These are phyloP conservation scores for Prunella strophiata DNA, from an alignment of 2,797 vertebrate species.

Conservation along the genomic window DNA sequence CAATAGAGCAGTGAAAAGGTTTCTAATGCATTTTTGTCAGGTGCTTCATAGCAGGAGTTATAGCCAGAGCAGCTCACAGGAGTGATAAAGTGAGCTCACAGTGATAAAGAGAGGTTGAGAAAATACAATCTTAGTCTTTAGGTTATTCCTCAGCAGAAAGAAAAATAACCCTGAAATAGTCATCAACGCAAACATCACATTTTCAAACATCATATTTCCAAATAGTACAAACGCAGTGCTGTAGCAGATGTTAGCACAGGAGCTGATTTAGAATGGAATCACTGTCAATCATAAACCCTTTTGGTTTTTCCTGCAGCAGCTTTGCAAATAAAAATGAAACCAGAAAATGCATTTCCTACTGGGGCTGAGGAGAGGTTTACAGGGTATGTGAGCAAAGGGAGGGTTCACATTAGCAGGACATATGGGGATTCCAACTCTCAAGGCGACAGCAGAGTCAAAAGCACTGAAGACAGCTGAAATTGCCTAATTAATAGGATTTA, in stretches of 20 bases:
- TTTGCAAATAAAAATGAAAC: not conserved
- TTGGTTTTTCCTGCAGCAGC: not conserved
- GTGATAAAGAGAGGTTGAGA: not conserved
- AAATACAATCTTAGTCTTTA: not conserved
- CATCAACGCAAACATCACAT: not conserved
- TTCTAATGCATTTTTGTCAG: constrained; percentile 7
- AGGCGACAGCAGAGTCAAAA: not conserved
- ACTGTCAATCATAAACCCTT: not conserved
- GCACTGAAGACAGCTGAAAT: constrained; percentile 7
- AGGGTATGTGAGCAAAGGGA: not conserved
- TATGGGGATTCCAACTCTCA: not conserved
- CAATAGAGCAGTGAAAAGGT: not conserved
- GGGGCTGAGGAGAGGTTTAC: not conserved
- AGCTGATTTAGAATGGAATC: not conserved
- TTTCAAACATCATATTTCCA: not conserved
- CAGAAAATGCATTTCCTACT: not conserved
- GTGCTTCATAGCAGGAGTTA: not conserved
- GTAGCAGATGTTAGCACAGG: not conserved
- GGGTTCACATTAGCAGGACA: not conserved
- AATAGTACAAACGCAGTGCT: not conserved
- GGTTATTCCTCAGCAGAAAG: not conserved
- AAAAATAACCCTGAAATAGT: not conserved
- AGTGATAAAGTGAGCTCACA: not conserved
- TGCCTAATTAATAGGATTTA: constrained; percentile 46
- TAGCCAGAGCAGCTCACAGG: not conserved